Percentiles rank a stretch among this genome's conserved stretches.
These are phyloP conservation scores for Chaetodon auriga DNA, from an alignment of 2,113 vertebrate species.

Conservation along the genomic window DNA sequence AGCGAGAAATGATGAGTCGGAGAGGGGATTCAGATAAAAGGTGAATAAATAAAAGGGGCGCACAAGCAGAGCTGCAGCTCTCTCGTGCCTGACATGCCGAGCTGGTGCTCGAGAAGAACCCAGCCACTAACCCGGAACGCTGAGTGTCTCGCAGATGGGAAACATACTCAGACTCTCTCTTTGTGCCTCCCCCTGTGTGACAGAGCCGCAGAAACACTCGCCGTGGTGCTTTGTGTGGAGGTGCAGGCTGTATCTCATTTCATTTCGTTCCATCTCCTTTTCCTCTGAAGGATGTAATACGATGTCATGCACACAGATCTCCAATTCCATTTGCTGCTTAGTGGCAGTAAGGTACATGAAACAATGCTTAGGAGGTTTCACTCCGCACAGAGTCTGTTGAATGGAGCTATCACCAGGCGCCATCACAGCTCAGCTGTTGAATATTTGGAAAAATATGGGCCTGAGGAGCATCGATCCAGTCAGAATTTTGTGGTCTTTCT, in stretches of 20 bases:
- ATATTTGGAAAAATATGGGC: constrained; percentile 27
- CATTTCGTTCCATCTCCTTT: constrained; percentile 56
- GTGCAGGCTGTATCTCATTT: constrained; percentile 55
- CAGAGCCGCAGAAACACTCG: constrained; percentile 20
- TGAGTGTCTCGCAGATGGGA: constrained; percentile 53
- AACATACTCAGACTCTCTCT: constrained; percentile 31
- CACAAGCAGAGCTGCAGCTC: constrained; percentile 45
- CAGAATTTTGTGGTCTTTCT: constrained; percentile 9
- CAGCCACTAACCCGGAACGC: constrained; percentile 49
- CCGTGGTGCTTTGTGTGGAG: constrained; percentile 26
- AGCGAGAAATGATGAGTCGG: constrained; percentile 18
- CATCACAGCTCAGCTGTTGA: constrained; percentile 48
- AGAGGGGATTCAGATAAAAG: constrained; percentile 19
- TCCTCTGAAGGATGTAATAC: constrained; percentile 59
- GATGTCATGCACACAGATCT: constrained; percentile 47
- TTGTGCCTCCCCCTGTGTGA: constrained; percentile 24
- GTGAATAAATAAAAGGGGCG: constrained; percentile 40
- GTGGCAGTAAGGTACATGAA: constrained; percentile 34
- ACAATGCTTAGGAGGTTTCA: constrained; percentile 39
- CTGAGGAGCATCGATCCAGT: constrained; percentile 7
- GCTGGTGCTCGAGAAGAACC: constrained; percentile 38
- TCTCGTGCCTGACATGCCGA: constrained; percentile 57
- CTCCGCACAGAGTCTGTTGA: constrained; percentile 23
- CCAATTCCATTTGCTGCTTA: constrained; percentile 59
- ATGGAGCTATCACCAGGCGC: constrained; percentile 8